Evolutionary conservation across 2,113 vertebrate species (phyloP).

Genomic region (Narcine bancroftii): DNA sequence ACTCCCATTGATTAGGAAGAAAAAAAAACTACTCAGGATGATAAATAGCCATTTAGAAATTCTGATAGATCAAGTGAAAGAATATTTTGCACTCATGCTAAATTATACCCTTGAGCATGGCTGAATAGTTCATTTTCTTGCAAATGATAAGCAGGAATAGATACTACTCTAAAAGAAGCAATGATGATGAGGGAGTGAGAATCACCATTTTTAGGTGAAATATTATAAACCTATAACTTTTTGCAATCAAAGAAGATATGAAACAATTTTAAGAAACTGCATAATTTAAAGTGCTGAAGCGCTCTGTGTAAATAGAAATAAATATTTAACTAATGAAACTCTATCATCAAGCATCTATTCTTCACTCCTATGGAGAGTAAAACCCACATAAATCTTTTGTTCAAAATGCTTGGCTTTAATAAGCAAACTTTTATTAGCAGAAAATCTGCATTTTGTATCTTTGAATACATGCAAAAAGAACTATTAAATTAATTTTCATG

Average conservation of each 20-base stretch:
- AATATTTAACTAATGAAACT: not conserved
- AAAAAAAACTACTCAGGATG: not conserved
- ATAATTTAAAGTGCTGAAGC: too few species aligned
- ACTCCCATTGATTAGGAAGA: not conserved
- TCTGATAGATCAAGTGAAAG: not conserved
- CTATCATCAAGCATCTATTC: not conserved
- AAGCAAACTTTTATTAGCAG: not conserved
- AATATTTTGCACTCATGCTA: not conserved
- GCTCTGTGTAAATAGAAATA: not conserved
- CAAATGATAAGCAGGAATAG: not conserved
- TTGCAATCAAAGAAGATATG: not conserved
- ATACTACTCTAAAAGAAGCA: not conserved
- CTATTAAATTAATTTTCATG: slow-evolving; percentile 24
- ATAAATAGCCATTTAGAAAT: not conserved
- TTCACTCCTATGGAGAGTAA: not conserved
- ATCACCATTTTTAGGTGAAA: not conserved
- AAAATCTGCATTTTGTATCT: not conserved
- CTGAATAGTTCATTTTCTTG: not conserved
- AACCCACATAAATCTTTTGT: not conserved
- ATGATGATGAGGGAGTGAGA: not conserved
- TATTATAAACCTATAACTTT: not conserved
- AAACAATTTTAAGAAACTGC: not conserved
- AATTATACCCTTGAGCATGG: not conserved
- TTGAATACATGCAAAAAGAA: not conserved
- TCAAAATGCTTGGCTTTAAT: not conserved